phyloP scores from a whole-genome alignment of 2,797 vertebrate species.

The Cetoscarus ocellatus region DNA sequence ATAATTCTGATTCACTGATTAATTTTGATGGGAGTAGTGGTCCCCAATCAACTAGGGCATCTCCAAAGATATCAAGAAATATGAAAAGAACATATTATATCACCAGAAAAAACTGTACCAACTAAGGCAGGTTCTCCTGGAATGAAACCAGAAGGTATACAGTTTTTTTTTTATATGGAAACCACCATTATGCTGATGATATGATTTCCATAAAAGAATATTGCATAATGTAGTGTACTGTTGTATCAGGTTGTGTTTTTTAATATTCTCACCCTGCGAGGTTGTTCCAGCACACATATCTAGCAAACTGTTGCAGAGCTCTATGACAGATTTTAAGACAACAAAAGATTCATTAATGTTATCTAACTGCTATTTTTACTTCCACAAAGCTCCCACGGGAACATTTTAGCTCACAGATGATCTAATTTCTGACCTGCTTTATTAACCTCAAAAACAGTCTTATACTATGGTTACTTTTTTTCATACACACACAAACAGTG shows the following conservation, averaged over 20 bases:
- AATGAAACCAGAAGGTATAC: no score
- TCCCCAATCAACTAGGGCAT: no score
- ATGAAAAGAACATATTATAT: no score
- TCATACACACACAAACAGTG: not conserved
- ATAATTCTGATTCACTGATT: no score
- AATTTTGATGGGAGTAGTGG: no score
- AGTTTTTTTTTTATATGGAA: no score
- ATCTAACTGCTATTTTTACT: not conserved
- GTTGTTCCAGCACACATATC: not conserved
- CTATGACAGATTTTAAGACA: not conserved
- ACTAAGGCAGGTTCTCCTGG: no score
- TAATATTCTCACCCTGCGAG: not conserved
- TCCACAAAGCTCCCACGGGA: not conserved
- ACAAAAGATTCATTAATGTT: not conserved
- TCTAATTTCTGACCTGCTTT: slow-evolving; percentile 1
- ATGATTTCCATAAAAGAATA: no score
- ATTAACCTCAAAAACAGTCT: not conserved
- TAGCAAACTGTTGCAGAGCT: not conserved
- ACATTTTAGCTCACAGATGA: not conserved
- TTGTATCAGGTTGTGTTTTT: not conserved
- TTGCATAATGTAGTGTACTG: not conserved
- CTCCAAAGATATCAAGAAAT: no score
- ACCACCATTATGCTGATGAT: no score
- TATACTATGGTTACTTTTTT: not conserved
- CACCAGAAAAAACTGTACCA: no score